Percentiles rank a stretch among this genome's conserved stretches.
phyloP scores from a whole-genome alignment of 2,113 vertebrate species.

The Sisor rabdophorus region DNA sequence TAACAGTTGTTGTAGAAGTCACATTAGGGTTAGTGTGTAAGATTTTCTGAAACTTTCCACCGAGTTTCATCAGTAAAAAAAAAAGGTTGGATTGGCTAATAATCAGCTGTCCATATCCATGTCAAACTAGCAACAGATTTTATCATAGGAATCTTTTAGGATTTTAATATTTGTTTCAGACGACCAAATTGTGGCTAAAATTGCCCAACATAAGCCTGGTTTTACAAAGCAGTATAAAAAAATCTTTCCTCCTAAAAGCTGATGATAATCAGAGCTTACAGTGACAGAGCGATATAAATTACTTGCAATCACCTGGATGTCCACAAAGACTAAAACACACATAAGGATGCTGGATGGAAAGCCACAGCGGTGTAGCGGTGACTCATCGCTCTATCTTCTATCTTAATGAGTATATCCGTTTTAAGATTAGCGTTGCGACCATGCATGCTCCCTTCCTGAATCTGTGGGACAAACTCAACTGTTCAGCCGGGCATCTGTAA shows the following conservation, averaged over 20 bases:
- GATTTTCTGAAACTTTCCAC: too few relatives aligned
- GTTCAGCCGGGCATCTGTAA: conserved; percentile 39
- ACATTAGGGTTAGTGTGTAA: too few relatives aligned
- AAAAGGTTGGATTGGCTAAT: too few relatives aligned
- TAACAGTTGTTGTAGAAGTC: too few relatives aligned
- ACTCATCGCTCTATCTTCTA: conserved; percentile 10
- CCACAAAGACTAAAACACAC: not conserved
- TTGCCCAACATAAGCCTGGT: too few relatives aligned
- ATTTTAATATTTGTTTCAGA: too few relatives aligned
- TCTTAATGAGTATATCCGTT: conserved; percentile 35
- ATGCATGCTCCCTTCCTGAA: conserved; percentile 22
- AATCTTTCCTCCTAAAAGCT: not conserved
- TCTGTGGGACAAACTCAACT: conserved; percentile 13
- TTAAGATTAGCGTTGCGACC: conserved; percentile 18
- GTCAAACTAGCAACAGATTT: too few relatives aligned
- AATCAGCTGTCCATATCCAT: too few relatives aligned
- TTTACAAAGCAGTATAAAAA: not conserved
- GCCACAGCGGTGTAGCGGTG: not conserved
- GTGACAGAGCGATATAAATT: not conserved
- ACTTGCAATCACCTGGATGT: not conserved
- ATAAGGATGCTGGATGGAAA: conserved; percentile 6
- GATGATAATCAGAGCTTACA: not conserved
- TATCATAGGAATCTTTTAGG: too few relatives aligned
- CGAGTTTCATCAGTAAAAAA: too few relatives aligned
- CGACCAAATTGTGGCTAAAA: too few relatives aligned